Evolutionary conservation across 2,888 invertebrate species (phyloP), one percentile per base, ranked within the genome.

Genomic region (Galerucella calmariensis): DNA sequence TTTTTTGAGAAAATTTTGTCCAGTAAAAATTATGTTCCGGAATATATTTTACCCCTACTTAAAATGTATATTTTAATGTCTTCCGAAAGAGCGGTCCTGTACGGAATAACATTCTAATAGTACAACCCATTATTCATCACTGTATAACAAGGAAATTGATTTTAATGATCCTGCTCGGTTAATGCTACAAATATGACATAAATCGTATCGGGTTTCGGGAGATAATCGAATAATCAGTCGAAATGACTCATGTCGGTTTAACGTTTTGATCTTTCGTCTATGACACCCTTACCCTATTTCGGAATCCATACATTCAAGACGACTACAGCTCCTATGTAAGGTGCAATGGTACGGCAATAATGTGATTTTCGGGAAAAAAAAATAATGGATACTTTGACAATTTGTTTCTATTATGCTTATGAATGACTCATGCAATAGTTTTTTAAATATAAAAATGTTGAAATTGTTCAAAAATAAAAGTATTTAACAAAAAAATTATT

Each of bases 251-350:
- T 67, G 75, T 73, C 59, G 58, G 69, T 74, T 76, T 67, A 58
- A 72, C 71, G 76, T 73, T 78, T 78, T 78, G 78, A 78, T 78
- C 78, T 75, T 70, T 75, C 78, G 66, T 69, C 78, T 78, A 77
- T 78, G 78, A 78, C 78, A 78, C 78, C 78, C 78, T 69, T 73
- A 74, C 73, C 72, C 77, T 72, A 51, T 62, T 69, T 69, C 16
- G 51, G 41, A 69, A 69, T 69, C 51, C 69, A 51, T 62, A 69
- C n/a, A 69, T 61, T 48, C 20, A 69, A 69, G 69, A 63, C 48
- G 58, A n/a, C 65, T 16, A 48, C 56, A 27, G 53, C 62, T 74
- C 8, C 6, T 74, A 62, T 74, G 62, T 62, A 51, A 67, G 74
- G 74, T 69, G 75, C 75, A 78, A 78, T 78, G 78, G 76, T 69